A percentile compares a stretch with the other conserved stretches of the same genome.
Evolutionary conservation across 2,113 vertebrate genomes (phyloP).

Genomic region (Urocolius indicus): DNA sequence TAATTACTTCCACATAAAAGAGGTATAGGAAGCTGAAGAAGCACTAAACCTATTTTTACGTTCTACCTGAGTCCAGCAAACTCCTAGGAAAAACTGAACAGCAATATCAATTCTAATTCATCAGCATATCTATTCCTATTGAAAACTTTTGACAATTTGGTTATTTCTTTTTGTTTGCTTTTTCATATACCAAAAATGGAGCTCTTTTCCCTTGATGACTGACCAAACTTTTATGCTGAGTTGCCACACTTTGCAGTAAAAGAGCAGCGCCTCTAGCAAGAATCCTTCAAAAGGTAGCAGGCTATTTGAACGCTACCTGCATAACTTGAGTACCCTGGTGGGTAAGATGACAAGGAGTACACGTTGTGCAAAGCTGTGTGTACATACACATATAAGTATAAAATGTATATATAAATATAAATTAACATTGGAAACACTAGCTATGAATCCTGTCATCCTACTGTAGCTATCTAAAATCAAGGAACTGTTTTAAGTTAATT

Average conservation of each 20-base stretch:
- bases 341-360: background rate
- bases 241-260: background rate
- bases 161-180: background rate
- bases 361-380: background rate
- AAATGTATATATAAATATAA: background rate
- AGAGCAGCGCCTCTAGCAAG: background rate
- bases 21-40: background rate
- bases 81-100: background rate
- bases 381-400: background rate
- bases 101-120: background rate
- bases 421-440: background rate
- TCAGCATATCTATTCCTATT: background rate
- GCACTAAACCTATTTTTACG: background rate
- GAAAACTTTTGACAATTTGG: background rate
- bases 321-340: background rate
- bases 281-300: background rate
- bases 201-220: background rate
- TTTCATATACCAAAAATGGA: background rate
- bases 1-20: background rate
- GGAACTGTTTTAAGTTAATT: background rate
- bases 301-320: background rate
- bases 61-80: background rate
- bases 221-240: background rate
- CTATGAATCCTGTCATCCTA: background rate
- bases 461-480: background rate